Evolutionary conservation across 2,888 invertebrate genomes (phyloP).

Genomic region (Ischnura elegans): DNA sequence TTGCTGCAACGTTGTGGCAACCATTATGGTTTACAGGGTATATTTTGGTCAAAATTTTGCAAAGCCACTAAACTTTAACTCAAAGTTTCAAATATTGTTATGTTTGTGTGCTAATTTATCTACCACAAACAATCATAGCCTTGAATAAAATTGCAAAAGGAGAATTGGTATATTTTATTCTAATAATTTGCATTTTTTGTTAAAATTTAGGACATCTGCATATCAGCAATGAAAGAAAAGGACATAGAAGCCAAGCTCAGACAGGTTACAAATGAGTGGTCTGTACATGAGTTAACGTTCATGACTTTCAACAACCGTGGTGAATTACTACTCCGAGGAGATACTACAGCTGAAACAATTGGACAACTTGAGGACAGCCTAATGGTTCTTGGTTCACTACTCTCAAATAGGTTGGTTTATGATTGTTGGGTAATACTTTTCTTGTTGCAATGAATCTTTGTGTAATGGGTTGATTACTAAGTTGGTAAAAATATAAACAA

Average conservation of each 20-base stretch:
- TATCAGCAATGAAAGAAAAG: constrained; percentile 98
- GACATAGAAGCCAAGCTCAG: constrained; percentile 98
- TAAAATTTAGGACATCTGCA: constrained; percentile 90
- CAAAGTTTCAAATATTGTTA: too few species aligned
- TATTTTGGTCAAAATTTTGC: too few species aligned
- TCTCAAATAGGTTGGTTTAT: constrained; percentile 88
- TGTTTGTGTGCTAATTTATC: too few species aligned
- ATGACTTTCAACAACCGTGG: constrained; percentile 97
- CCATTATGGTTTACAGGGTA: too few species aligned
- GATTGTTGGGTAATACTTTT: background rate
- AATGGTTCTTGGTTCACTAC: constrained; percentile 96
- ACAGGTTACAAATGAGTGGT: constrained; percentile 97
- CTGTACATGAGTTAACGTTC: constrained; percentile 94
- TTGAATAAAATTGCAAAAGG: too few species aligned
- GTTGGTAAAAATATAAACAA: too few species aligned
- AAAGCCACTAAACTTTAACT: too few species aligned
- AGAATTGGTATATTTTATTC: too few species aligned
- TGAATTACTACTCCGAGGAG: constrained; percentile 93
- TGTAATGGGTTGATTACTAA: too few species aligned
- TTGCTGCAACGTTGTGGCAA: too few species aligned
- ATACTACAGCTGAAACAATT: constrained; percentile 97
- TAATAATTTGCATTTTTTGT: too few species aligned
- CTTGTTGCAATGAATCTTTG: background rate
- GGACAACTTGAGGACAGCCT: constrained; percentile 96
- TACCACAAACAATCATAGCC: too few species aligned